phyloP scores from a whole-genome alignment of 2,888 invertebrate genomes.

The Agrochola macilenta region DNA sequence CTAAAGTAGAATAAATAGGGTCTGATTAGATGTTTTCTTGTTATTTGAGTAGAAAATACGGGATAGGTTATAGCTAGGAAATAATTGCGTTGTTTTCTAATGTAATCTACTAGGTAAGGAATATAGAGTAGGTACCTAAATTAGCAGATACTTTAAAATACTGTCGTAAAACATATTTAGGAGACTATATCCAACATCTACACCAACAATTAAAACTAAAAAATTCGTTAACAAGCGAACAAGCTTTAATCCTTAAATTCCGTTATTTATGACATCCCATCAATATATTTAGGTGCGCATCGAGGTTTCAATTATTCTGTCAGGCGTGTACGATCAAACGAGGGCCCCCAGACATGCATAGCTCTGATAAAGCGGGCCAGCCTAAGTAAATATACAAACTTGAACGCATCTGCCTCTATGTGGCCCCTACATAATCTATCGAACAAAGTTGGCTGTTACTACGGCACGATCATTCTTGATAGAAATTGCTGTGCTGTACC shows the following conservation, averaged over 20 bases:
- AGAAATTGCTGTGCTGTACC: conserved; percentile 25
- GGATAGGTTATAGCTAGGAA: not conserved
- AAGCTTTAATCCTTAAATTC: conserved; percentile 54
- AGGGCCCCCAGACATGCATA: conserved; percentile 79
- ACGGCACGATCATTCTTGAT: conserved; percentile 51
- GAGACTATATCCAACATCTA: not conserved
- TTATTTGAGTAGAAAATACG: conserved; percentile 1
- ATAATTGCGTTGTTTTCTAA: not conserved
- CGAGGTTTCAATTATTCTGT: conserved; percentile 77
- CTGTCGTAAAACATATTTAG: not conserved
- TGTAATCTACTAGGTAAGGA: not conserved
- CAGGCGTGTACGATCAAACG: conserved; percentile 72
- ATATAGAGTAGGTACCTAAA: not conserved
- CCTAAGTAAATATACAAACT: conserved; percentile 86
- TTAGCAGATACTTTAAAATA: not conserved
- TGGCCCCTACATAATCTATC: conserved; percentile 74
- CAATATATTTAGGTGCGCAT: conserved; percentile 62
- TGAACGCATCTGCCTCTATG: conserved; percentile 84
- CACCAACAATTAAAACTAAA: conserved; percentile 19
- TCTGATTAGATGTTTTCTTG: not conserved
- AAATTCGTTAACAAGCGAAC: conserved; percentile 21
- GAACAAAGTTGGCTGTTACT: conserved; percentile 64
- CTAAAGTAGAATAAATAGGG: conserved; percentile 14
- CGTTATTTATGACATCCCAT: conserved; percentile 63
- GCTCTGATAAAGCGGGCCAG: conserved; percentile 80